phyloP scores from a whole-genome alignment of 1,140 invertebrate species.

The Drosophila insularis region DNA sequence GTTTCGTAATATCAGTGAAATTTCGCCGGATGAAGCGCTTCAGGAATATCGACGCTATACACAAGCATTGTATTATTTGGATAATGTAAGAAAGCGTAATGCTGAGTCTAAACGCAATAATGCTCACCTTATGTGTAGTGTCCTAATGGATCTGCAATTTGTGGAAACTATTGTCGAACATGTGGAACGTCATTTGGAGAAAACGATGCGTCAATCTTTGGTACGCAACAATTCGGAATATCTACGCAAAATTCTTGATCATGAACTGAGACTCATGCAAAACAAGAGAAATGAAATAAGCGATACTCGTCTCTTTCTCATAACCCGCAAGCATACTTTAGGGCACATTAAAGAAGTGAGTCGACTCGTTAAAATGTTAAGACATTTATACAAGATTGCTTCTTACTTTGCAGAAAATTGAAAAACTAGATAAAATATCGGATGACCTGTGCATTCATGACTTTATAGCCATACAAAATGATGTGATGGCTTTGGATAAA shows the following conservation, averaged over 20 bases:
- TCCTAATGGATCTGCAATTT: constrained; percentile 32
- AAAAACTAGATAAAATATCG: constrained; percentile 45
- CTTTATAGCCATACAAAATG: constrained; percentile 56
- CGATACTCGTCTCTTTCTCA: constrained; percentile 39
- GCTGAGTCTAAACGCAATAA: constrained; percentile 2
- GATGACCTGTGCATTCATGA: constrained; percentile 52
- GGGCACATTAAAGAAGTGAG: constrained; percentile 38
- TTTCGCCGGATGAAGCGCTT: rapidly evolving
- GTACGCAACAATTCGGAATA: constrained; percentile 3
- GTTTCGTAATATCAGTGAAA: background rate
- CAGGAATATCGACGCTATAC: constrained; percentile 1
- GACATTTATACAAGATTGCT: background rate
- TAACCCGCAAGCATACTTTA: constrained; percentile 45
- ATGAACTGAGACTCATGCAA: constrained; percentile 26
- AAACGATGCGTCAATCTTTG: background rate
- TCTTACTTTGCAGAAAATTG: constrained; percentile 36
- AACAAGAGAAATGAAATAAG: constrained; percentile 56
- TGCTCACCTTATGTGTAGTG: background rate
- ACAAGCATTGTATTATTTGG: constrained; percentile 13
- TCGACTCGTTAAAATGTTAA: background rate
- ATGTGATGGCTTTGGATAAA: constrained; percentile 47
- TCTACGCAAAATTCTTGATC: constrained; percentile 12
- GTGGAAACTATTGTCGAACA: background rate
- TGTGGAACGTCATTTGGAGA: constrained; percentile 29
- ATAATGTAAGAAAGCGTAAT: background rate